These are phyloP conservation scores for Platycheirus rosarum DNA, from an alignment of 2,888 invertebrate genomes.

Conservation along the genomic window DNA sequence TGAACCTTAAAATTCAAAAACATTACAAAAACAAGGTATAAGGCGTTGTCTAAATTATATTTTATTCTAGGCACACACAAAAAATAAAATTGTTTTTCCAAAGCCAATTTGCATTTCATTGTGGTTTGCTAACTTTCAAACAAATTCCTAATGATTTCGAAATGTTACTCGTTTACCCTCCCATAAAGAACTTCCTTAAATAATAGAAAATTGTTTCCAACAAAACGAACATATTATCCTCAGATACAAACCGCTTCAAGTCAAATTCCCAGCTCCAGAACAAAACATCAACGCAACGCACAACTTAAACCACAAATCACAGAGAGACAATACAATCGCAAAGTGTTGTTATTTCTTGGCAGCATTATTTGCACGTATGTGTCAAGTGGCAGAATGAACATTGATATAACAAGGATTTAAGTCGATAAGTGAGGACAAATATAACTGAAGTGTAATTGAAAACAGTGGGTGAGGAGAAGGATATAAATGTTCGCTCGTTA, in stretches of 20 bases:
- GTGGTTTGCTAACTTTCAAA: conserved; percentile 46
- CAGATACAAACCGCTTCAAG: conserved; percentile 49
- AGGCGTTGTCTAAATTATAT: too few species aligned
- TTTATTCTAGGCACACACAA: too few species aligned
- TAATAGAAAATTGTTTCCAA: conserved; percentile 53
- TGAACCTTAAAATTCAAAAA: too few species aligned
- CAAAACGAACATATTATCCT: conserved; percentile 9
- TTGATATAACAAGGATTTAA: conserved; percentile 52
- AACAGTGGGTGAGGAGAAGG: conserved; percentile 34
- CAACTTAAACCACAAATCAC: conserved; percentile 58
- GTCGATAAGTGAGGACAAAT: conserved; percentile 70
- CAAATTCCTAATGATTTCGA: conserved; percentile 56
- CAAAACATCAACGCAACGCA: conserved; percentile 32
- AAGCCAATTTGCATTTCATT: conserved; percentile 62
- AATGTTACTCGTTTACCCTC: conserved; percentile 66
- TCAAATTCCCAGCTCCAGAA: conserved; percentile 27
- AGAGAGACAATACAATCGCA: conserved; percentile 52
- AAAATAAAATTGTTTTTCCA: conserved; percentile 51
- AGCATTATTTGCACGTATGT: conserved; percentile 40
- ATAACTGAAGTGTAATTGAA: conserved; percentile 58
- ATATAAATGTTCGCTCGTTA: conserved; percentile 66
- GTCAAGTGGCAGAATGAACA: conserved; percentile 53
- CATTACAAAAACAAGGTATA: too few species aligned
- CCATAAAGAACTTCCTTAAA: conserved; percentile 69
- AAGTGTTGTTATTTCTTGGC: conserved; percentile 49